Base-by-base conservation (phyloP, 2,888 invertebrate genomes). In the Mechanitis mazaeus region DNA sequence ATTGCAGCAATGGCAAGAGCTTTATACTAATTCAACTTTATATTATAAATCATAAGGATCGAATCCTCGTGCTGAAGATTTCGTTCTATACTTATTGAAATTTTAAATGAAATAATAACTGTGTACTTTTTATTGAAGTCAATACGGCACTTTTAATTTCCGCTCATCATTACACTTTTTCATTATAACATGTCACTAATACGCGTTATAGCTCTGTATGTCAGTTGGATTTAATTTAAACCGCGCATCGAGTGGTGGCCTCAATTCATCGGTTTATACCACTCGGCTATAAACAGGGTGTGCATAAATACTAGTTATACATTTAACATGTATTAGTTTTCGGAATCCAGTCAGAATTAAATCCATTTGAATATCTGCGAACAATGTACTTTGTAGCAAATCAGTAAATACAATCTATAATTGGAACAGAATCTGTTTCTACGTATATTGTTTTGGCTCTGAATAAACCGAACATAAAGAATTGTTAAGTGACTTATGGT, bases 231-330 rank as follows among this genome's bases (percentile, higher is more conserved):
- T 63, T 61, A 61, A 63, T 63, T 61, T 53, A 59, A 65, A 59
- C 54, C 59, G 60, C 59, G 54, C 54, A 54, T 58, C 59, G 59
- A 64, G 60, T 59, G 59, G 62, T 63, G 64, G 64, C 65, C 67
- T 57, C 61, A 64, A 65, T 64, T 60, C 65, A 60, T 54, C 60
- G 62, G 64, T 68, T 65, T 68, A 64, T 60, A 65, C 54, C 64
- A 59, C 64, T 68, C 59, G 64, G 63, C 54, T 55, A 55, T 63
- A 65, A 68, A 65, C 59, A 68, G 62, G 59, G 61, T 62, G 55
- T 60, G 59, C 42, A 64, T 64, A 62, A 67, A 62, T 62, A 57
- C 57, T 35, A 5, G 55, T 55, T 58, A 61, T 58, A 57, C 45
- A 62, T 59, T 63, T 50, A 31, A 3, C 56, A 45, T 58, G 60